phyloP scores from a whole-genome alignment of 2,888 invertebrate species.

The Tricholauxania praeusta region DNA sequence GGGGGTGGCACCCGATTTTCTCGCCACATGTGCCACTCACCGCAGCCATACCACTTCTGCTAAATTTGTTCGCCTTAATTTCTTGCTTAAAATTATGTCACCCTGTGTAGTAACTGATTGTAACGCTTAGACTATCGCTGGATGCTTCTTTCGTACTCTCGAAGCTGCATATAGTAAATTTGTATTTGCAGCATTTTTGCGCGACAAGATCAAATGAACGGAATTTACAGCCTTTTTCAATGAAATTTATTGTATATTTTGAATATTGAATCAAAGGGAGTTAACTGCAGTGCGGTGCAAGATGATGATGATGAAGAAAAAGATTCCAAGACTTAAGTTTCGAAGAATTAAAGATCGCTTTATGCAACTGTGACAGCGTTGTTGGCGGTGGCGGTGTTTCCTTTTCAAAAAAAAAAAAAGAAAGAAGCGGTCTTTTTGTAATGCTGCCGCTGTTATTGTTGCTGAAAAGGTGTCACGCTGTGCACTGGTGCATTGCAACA shows the following conservation, averaged over 20 bases:
- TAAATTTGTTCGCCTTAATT: neutral
- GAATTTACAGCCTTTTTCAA: constrained; percentile 30
- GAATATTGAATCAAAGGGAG: neutral
- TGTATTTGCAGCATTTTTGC: neutral
- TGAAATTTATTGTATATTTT: constrained; percentile 21
- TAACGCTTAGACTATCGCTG: neutral
- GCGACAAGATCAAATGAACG: constrained; percentile 11
- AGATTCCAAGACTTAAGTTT: neutral
- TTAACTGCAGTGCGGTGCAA: neutral
- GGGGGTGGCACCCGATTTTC: too few relatives aligned
- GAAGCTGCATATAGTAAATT: neutral
- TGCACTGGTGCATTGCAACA: constrained; percentile 18
- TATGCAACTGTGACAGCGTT: constrained; percentile 1
- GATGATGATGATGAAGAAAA: neutral
- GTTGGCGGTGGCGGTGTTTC: neutral
- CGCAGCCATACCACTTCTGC: neutral
- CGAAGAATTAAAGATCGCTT: constrained; percentile 3
- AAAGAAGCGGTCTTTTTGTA: neutral
- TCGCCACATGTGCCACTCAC: neutral
- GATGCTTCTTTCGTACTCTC: neutral
- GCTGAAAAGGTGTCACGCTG: constrained; percentile 38
- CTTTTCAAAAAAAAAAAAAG: neutral
- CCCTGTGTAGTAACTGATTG: neutral
- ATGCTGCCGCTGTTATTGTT: constrained; percentile 24
- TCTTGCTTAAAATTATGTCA: neutral